A percentile compares a stretch with the other conserved stretches of the same genome.
These are phyloP conservation scores for Apodemia mormo DNA, from an alignment of 2,888 invertebrate species.

Conservation along the genomic window DNA sequence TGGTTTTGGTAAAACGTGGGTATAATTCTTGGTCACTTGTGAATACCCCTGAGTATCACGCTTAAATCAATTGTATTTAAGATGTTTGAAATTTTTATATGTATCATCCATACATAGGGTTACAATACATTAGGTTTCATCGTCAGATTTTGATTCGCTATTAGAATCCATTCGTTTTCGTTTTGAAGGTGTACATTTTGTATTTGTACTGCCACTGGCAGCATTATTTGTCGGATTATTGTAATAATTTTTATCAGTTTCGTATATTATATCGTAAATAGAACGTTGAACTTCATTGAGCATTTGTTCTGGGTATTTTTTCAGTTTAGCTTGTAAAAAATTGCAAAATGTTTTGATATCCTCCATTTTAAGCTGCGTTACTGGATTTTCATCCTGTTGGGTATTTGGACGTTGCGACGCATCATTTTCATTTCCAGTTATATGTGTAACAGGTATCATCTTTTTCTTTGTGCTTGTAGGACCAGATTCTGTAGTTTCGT, in stretches of 20 bases:
- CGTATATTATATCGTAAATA: conserved; percentile 54
- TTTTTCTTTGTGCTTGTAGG: background rate
- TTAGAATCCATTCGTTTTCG: background rate
- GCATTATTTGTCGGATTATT: conserved; percentile 3
- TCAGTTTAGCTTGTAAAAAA: conserved; percentile 54
- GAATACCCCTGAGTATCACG: too few species aligned
- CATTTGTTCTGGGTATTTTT: conserved; percentile 46
- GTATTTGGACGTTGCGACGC: background rate
- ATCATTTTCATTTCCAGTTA: background rate
- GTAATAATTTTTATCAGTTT: conserved; percentile 48
- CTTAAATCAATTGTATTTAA: too few species aligned
- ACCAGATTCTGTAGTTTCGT: background rate
- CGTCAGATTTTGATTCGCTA: too few species aligned
- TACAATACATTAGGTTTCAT: too few species aligned
- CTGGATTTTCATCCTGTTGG: conserved; percentile 28
- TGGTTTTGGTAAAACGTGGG: too few species aligned
- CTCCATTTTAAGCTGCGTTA: conserved; percentile 39
- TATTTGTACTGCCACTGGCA: background rate
- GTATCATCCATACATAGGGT: too few species aligned
- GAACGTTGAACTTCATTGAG: conserved; percentile 51
- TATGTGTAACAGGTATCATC: background rate
- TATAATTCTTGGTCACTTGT: too few species aligned
- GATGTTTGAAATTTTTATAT: too few species aligned
- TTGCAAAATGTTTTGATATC: conserved; percentile 50
- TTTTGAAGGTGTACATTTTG: background rate